Conservation (phyloP, 2,797 vertebrate species). For the Helarctos malayanus region DNA sequence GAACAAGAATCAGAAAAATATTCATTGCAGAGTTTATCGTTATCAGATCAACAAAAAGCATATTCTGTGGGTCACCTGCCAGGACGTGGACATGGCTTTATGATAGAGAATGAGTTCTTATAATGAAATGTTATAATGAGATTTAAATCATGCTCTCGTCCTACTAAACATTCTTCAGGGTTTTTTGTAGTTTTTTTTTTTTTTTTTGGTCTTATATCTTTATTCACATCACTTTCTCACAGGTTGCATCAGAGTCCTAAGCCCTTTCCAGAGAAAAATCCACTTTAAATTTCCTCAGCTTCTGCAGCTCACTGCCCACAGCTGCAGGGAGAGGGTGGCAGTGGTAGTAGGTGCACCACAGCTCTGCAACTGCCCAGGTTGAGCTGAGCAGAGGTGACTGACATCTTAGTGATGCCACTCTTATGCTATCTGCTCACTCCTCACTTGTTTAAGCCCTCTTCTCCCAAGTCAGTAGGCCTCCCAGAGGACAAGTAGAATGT, state of each 20-base stretch:
- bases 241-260: background rate
- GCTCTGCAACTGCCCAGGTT: background rate
- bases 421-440: background rate
- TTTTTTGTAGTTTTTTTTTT: background rate
- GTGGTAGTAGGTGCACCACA: background rate
- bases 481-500: background rate
- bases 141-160: constrained; percentile 5
- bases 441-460: background rate
- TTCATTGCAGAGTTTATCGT: background rate
- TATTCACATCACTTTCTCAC: background rate
- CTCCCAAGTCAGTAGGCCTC: background rate
- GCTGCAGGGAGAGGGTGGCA: background rate
- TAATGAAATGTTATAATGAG: background rate
- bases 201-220: background rate
- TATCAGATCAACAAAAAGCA: background rate
- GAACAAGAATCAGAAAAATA: constrained; percentile 8
- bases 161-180: constrained; percentile 12
- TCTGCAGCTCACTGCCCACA: background rate
- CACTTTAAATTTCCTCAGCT: background rate
- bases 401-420: background rate
- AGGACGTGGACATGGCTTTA: background rate
- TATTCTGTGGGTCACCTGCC: background rate
- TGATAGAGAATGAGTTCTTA: background rate
- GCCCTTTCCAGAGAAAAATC: background rate
- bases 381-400: background rate